A percentile compares a stretch with the other conserved stretches of the same genome.
phyloP scores from a whole-genome alignment of 2,113 vertebrate genomes.

The Hippocampus barbouri region DNA sequence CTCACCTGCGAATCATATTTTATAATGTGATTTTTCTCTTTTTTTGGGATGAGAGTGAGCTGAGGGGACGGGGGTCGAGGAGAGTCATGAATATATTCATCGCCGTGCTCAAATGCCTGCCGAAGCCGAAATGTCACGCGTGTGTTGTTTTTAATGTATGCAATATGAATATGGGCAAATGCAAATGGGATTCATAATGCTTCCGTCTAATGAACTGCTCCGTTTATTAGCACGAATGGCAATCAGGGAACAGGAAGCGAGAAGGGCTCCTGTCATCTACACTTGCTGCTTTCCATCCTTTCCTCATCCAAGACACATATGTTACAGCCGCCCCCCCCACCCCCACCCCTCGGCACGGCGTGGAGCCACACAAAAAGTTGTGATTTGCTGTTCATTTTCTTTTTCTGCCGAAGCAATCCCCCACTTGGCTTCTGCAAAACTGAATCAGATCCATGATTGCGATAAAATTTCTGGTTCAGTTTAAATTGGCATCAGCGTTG shows the following conservation, averaged over 20 bases:
- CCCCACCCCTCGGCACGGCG: no score
- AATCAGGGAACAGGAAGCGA: conserved; percentile 50
- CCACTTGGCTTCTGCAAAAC: no score
- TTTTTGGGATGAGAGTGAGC: conserved; percentile 5
- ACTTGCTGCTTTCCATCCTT: not conserved
- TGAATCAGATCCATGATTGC: no score
- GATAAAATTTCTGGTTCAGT: no score
- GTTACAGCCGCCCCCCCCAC: no score
- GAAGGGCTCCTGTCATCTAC: not conserved
- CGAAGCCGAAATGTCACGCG: conserved; percentile 58
- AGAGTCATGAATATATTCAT: conserved; percentile 57
- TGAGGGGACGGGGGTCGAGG: conserved; percentile 5
- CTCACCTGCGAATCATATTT: conserved; percentile 51
- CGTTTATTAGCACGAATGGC: conserved; percentile 62
- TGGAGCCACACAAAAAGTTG: no score
- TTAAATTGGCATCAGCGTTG: no score
- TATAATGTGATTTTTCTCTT: conserved; percentile 45
- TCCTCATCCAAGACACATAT: not conserved
- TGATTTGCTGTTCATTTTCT: no score
- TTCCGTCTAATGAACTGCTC: conserved; percentile 62
- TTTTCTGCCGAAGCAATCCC: no score
- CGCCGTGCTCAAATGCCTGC: conserved; percentile 42
- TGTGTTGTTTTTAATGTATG: conserved; percentile 60
- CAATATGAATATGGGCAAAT: conserved; percentile 64
- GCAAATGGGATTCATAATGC: conserved; percentile 63